Conservation (phyloP, 1,140 invertebrate species). For the Drosophila micromelanica region DNA sequence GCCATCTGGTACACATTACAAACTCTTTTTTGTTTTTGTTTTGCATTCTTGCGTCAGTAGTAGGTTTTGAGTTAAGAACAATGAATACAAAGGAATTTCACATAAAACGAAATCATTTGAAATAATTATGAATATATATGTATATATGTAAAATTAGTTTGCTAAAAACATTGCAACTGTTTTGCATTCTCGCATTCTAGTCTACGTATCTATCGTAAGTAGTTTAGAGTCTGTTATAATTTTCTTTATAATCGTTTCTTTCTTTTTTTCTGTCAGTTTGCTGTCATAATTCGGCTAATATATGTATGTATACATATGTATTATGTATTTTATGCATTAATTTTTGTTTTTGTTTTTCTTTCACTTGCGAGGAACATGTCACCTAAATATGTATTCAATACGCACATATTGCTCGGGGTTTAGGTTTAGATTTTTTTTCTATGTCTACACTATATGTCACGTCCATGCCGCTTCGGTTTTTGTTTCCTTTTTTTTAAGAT, state of each 20-base stretch:
- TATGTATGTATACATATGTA: slow-evolving; percentile 36
- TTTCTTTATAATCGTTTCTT: no score
- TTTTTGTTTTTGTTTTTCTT: slow-evolving; percentile 23
- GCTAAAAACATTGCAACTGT: slow-evolving; percentile 37
- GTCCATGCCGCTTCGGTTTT: slow-evolving; percentile 19
- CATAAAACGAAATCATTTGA: slow-evolving; percentile 5
- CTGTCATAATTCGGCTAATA: slow-evolving; percentile 67
- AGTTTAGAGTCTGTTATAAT: neutral
- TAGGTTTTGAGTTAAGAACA: slow-evolving; percentile 2
- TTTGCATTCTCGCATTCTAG: neutral
- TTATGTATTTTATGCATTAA: slow-evolving; percentile 23
- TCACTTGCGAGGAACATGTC: slow-evolving; percentile 76
- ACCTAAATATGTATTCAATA: slow-evolving; percentile 83
- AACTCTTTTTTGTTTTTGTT: neutral
- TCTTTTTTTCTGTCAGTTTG: slow-evolving; percentile 5
- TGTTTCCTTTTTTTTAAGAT: slow-evolving; percentile 19
- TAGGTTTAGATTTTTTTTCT: neutral
- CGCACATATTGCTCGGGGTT: slow-evolving; percentile 74
- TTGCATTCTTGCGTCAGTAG: slow-evolving; percentile 8
- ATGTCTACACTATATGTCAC: slow-evolving; percentile 11
- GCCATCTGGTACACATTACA: slow-evolving; percentile 4
- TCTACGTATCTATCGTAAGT: slow-evolving; percentile 19
- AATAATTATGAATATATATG: slow-evolving; percentile 36
- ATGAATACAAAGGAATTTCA: slow-evolving; percentile 1
- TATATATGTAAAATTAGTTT: slow-evolving; percentile 49